phyloP scores from a whole-genome alignment of 2,797 vertebrate genomes.

The Meda fulgida region DNA sequence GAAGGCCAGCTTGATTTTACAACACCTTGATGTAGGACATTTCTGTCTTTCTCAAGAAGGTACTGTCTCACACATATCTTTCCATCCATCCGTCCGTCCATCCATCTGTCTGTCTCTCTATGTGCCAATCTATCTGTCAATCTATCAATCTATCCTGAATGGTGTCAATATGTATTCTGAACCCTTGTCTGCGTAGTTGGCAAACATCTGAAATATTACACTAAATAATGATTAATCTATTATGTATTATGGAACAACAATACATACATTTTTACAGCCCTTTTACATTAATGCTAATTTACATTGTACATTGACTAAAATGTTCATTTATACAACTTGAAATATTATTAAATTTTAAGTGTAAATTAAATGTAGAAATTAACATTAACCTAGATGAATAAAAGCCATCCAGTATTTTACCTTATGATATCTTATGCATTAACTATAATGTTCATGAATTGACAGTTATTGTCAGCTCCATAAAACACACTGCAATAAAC shows the following conservation, averaged over 20 bases:
- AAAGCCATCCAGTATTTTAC: neutral
- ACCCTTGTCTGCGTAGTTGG: neutral
- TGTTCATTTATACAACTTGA: neutral
- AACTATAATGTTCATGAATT: no score
- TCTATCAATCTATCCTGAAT: neutral
- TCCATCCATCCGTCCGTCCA: no score
- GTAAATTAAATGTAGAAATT: neutral
- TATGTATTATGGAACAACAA: neutral
- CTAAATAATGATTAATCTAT: neutral
- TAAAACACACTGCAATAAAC: neutral
- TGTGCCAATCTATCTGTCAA: no score
- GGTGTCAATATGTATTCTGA: neutral
- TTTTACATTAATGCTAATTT: neutral
- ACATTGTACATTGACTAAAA: neutral
- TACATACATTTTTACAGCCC: neutral
- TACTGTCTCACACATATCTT: neutral
- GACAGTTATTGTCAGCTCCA: neutral
- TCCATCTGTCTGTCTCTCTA: neutral
- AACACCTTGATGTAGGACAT: slow-evolving; percentile 26
- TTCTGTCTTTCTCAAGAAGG: neutral
- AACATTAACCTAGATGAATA: neutral
- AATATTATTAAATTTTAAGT: neutral
- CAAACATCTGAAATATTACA: neutral
- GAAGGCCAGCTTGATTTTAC: slow-evolving; percentile 19
- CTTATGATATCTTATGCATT: neutral